A percentile compares a stretch with the other conserved stretches of the same genome.
Conservation (phyloP, 2,113 vertebrate genomes). For the Rhinoderma darwinii region DNA sequence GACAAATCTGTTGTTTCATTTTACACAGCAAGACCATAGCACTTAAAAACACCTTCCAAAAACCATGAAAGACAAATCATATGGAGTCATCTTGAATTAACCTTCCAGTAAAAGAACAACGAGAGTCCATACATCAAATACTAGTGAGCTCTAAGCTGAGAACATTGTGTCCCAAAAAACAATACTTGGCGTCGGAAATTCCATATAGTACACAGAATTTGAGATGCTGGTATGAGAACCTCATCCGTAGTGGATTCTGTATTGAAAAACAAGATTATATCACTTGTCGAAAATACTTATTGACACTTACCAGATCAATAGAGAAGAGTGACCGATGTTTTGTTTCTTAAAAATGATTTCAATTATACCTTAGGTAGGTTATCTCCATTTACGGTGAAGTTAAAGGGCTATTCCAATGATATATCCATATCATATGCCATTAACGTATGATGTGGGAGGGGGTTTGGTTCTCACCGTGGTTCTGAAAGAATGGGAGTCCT, state of each 20-base stretch:
- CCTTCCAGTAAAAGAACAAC: background rate
- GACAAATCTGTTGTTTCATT: constrained; percentile 38
- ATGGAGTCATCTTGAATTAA: constrained; percentile 12
- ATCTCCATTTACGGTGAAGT: too few relatives aligned
- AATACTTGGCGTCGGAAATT: background rate
- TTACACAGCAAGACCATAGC: constrained; percentile 15
- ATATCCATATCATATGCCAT: too few relatives aligned
- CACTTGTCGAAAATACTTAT: background rate
- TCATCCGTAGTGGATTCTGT: background rate
- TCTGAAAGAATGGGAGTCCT: too few relatives aligned
- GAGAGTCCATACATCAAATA: constrained; percentile 28
- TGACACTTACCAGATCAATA: background rate
- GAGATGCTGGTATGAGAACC: background rate
- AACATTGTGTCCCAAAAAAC: constrained; percentile 41
- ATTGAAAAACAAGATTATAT: background rate
- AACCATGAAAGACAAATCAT: constrained; percentile 34
- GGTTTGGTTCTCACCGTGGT: too few relatives aligned
- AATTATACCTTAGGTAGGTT: too few relatives aligned
- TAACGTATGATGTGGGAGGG: too few relatives aligned
- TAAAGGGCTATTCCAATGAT: too few relatives aligned
- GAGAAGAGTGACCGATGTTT: background rate
- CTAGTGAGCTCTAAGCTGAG: background rate
- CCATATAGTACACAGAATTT: background rate
- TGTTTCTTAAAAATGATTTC: too few relatives aligned
- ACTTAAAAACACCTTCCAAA: constrained; percentile 42